Evolutionary conservation across 2,888 invertebrate species (phyloP).

Genomic region (Taphrorychus bicolor): DNA sequence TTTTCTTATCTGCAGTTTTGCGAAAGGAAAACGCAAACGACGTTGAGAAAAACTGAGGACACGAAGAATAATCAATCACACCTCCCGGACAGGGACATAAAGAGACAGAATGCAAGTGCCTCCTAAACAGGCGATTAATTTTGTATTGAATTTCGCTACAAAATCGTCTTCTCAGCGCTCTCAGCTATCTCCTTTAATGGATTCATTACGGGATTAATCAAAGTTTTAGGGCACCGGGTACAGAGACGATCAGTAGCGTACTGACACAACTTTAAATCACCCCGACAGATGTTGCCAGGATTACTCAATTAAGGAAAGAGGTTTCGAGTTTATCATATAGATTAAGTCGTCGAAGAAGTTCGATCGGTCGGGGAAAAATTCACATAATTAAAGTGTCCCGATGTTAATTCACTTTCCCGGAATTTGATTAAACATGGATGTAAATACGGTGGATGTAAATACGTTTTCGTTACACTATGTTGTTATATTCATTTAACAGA

Average conservation of each 20-base stretch:
- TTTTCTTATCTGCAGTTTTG: constrained; percentile 6
- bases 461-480: no score
- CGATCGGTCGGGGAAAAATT: neutral
- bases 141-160: constrained; percentile 33
- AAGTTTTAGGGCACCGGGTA: constrained; percentile 31
- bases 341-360: constrained; percentile 5
- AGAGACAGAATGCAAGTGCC: constrained; percentile 22
- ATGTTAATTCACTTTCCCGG: neutral
- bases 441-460: no score
- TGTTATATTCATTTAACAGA: no score
- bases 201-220: constrained; percentile 39
- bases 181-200: constrained; percentile 33
- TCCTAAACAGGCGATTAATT: constrained; percentile 36
- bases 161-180: constrained; percentile 28
- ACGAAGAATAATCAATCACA: constrained; percentile 29
- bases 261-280: constrained; percentile 8
- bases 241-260: constrained; percentile 10
- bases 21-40: constrained; percentile 15
- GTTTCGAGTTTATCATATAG: constrained; percentile 4
- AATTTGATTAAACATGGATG: no score
- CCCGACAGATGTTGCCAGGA: constrained; percentile 5
- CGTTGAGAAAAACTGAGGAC: constrained; percentile 10
- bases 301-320: constrained; percentile 8
- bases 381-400: neutral
- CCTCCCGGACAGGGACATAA: constrained; percentile 24